These are phyloP conservation scores for Drymodes brunneopygia DNA, from an alignment of 2,113 vertebrate species.

Conservation along the genomic window DNA sequence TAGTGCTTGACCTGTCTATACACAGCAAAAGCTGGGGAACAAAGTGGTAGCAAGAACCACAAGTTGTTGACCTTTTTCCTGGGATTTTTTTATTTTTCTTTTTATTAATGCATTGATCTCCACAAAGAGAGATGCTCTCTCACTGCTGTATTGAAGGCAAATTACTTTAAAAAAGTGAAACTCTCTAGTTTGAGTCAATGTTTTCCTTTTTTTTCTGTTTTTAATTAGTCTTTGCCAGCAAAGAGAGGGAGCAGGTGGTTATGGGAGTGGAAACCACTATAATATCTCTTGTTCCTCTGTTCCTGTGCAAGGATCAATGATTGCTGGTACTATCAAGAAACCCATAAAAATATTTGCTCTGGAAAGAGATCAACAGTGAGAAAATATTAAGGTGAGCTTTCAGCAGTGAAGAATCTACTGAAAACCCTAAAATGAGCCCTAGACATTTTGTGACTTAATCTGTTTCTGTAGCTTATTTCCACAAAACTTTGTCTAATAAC, in stretches of 20 bases:
- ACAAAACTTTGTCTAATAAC: not conserved
- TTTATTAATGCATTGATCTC: not conserved
- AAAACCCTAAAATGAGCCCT: not conserved
- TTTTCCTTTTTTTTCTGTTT: not conserved
- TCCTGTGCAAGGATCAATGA: not conserved
- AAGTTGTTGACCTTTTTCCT: not conserved
- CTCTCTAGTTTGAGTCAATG: not conserved
- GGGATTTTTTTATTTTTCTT: not conserved
- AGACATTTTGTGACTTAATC: not conserved
- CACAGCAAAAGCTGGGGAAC: not conserved
- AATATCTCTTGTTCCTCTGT: not conserved
- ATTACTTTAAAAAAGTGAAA: not conserved
- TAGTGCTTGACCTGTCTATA: not conserved
- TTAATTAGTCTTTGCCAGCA: not conserved
- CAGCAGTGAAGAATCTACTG: not conserved
- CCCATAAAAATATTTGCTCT: not conserved
- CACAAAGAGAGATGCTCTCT: not conserved
- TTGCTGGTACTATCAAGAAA: not conserved
- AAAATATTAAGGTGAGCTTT: not conserved
- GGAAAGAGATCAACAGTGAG: not conserved
- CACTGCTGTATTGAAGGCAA: not conserved
- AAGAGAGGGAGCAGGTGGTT: not conserved
- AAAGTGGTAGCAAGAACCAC: not conserved
- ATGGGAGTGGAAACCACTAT: not conserved
- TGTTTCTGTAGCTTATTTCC: not conserved